Conservation (phyloP, 2,113 vertebrate species). For the Sisor rabdophorus region DNA sequence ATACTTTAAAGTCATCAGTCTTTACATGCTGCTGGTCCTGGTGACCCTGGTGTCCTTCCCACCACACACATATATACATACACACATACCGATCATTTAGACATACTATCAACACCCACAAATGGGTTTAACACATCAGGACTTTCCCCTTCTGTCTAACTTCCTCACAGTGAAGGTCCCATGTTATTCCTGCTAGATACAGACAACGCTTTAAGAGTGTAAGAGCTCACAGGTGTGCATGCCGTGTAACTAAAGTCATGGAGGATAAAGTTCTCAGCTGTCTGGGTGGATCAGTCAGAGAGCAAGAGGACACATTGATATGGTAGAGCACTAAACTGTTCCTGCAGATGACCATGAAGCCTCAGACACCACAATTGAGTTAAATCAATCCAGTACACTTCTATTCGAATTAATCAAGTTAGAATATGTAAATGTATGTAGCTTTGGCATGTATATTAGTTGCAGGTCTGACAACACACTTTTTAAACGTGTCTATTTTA, state of each 20-base stretch:
- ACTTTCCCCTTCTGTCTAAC: background rate
- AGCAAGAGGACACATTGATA: conserved; percentile 55
- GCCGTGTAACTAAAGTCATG: conserved; percentile 67
- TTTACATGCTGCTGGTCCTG: background rate
- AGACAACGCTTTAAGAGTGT: conserved; percentile 34
- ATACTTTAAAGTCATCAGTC: conserved; percentile 60
- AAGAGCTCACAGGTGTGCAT: conserved; percentile 67
- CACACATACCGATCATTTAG: background rate
- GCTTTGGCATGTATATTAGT: background rate
- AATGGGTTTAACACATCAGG: background rate
- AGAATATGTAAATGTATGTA: background rate
- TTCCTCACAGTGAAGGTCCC: background rate
- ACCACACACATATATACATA: conserved; percentile 7
- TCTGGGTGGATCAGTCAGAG: conserved; percentile 62
- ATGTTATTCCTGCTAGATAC: conserved; percentile 16
- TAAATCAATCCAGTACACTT: background rate
- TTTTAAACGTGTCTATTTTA: background rate
- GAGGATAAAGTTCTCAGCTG: conserved; percentile 74
- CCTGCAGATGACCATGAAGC: conserved; percentile 14
- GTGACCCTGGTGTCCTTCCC: background rate
- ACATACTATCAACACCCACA: conserved; percentile 10
- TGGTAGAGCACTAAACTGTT: conserved; percentile 44
- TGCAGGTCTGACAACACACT: too few relatives aligned
- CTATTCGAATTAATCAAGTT: too few relatives aligned
- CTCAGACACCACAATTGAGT: background rate